phyloP scores from a whole-genome alignment of 2,797 vertebrate genomes.

The Melanotaenia pygmaea region DNA sequence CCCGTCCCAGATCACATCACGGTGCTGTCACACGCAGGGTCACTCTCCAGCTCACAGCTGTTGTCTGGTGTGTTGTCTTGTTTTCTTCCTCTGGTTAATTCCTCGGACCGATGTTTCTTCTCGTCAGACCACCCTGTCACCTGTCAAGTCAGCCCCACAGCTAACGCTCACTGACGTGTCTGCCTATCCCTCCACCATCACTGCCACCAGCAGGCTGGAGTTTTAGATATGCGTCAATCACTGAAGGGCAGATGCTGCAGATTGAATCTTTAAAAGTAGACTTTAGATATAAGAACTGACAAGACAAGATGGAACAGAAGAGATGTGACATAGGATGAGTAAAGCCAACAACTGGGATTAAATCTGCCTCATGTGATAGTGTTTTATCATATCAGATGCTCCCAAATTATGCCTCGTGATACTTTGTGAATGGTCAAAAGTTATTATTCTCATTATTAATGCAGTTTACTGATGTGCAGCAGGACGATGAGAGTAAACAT shows the following conservation, averaged over 20 bases:
- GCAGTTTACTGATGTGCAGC: background rate
- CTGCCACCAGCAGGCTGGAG: constrained; percentile 58
- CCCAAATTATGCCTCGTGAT: too few species aligned
- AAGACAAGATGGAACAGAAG: constrained; percentile 2
- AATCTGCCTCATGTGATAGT: background rate
- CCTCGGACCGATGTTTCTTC: constrained; percentile 50
- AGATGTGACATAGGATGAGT: background rate
- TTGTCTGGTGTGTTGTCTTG: constrained; percentile 56
- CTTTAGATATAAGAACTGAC: background rate
- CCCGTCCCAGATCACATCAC: constrained; percentile 56
- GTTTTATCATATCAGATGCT: background rate
- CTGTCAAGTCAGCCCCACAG: constrained; percentile 57
- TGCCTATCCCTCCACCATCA: constrained; percentile 24
- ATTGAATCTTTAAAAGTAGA: background rate
- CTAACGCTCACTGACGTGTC: constrained; percentile 48
- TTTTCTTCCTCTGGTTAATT: constrained; percentile 11
- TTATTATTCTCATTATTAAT: background rate
- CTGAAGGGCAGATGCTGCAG: constrained; percentile 33
- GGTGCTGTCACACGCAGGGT: constrained; percentile 57
- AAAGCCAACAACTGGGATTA: background rate
- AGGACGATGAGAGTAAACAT: too few species aligned
- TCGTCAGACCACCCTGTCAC: constrained; percentile 54
- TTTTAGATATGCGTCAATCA: constrained; percentile 53
- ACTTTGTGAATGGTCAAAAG: background rate
- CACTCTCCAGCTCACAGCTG: constrained; percentile 64